Evolutionary conservation across 1,140 invertebrate genomes (phyloP).

Genomic region (Lordiphosa clarofinis): DNA sequence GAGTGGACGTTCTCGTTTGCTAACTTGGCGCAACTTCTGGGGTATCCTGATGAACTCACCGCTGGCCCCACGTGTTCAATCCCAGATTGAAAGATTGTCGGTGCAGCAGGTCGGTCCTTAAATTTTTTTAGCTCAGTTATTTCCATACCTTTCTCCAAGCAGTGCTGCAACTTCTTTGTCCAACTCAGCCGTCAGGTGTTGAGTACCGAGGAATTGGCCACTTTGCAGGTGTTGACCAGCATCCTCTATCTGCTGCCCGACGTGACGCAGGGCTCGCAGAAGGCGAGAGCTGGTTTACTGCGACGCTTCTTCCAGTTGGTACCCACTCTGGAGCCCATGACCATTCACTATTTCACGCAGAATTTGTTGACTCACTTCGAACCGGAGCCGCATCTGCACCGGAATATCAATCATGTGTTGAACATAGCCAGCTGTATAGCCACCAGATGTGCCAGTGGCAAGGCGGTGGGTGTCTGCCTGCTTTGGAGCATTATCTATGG

Average conservation of each 20-base stretch:
- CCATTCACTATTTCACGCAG: constrained; percentile 21
- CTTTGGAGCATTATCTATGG: constrained; percentile 24
- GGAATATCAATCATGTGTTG: not conserved
- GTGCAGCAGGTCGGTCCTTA: not conserved
- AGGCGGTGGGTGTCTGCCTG: constrained; percentile 19
- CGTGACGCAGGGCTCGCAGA: not conserved
- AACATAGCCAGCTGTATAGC: constrained; percentile 6
- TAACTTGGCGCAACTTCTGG: constrained; percentile 9
- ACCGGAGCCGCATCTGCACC: not conserved
- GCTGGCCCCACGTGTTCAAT: not conserved
- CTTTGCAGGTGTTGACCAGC: constrained; percentile 11
- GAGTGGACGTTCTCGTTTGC: not conserved
- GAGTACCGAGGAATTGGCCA: constrained; percentile 13
- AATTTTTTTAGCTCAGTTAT: not conserved
- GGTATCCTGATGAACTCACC: constrained; percentile 1
- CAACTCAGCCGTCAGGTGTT: constrained; percentile 2
- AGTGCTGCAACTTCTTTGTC: constrained; percentile 8
- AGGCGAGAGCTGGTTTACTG: not conserved
- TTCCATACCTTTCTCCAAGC: not conserved
- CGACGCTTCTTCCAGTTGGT: not conserved
- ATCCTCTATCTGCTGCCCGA: constrained; percentile 15
- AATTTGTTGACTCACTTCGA: constrained; percentile 17
- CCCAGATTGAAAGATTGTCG: not conserved
- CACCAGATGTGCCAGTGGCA: constrained; percentile 4
- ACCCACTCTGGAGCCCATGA: constrained; percentile 24